Evolutionary conservation across 1,140 invertebrate genomes (phyloP).

Genomic region (Ceratina calcarata): DNA sequence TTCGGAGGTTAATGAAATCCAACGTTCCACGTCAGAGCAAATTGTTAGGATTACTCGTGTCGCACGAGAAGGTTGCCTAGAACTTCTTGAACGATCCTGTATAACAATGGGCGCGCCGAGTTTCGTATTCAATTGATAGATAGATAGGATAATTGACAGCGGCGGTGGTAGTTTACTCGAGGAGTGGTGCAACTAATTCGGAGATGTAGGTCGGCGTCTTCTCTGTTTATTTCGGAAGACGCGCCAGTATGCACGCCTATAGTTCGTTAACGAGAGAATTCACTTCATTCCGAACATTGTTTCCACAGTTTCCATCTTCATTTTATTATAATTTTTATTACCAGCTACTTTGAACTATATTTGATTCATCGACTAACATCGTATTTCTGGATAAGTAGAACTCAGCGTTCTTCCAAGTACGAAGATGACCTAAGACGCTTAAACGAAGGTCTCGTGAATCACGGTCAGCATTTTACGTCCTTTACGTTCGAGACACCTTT

Average conservation of each 20-base stretch:
- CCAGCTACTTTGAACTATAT: neutral
- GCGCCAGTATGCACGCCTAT: neutral
- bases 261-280: neutral
- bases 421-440: conserved; percentile 22
- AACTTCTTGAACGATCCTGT: too few relatives aligned
- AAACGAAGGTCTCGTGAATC: conserved; percentile 17
- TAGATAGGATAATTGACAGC: neutral
- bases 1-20: too few relatives aligned
- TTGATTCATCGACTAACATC: neutral
- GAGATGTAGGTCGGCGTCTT: conserved; percentile 11
- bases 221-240: neutral
- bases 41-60: neutral
- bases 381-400: neutral
- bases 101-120: neutral
- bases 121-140: neutral
- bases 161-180: neutral
- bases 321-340: neutral
- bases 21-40: too few relatives aligned
- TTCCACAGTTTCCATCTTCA: too few relatives aligned
- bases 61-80: too few relatives aligned
- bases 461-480: conserved; percentile 5
- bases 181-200: conserved; percentile 20
- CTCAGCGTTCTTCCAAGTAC: conserved; percentile 9
- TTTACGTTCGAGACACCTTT: neutral
- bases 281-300: neutral